A percentile compares a stretch with the other conserved stretches of the same genome.
Conservation (phyloP, 1,140 invertebrate genomes). For the Zaprionus camerounensis region DNA sequence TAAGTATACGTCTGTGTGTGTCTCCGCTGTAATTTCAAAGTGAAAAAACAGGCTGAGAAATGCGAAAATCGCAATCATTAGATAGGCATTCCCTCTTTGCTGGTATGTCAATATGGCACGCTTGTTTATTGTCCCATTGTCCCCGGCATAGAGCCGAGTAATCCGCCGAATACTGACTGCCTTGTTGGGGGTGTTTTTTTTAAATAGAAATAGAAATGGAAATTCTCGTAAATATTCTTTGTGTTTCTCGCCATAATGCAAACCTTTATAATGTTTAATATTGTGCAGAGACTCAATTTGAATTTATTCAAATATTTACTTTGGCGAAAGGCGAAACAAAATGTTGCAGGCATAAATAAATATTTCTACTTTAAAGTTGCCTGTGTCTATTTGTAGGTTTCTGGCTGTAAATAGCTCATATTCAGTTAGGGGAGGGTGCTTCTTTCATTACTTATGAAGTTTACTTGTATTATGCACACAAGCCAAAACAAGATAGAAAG, state of each 20-base stretch:
- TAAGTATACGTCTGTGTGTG: not conserved
- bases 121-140: conserved; percentile 22
- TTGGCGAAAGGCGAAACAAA: not conserved
- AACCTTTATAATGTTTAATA: not conserved
- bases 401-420: not conserved
- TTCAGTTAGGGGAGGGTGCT: no score
- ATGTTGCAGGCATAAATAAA: not conserved
- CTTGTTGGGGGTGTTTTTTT: not conserved
- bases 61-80: conserved; percentile 61
- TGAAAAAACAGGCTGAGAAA: conserved; percentile 26
- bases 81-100: conserved; percentile 46
- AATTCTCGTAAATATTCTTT: conserved; percentile 2
- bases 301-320: not conserved
- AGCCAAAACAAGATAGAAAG: no score
- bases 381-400: not conserved
- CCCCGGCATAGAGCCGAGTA: not conserved
- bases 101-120: conserved; percentile 21
- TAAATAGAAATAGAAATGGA: not conserved
- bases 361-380: not conserved
- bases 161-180: not conserved
- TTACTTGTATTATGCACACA: no score
- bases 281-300: not conserved
- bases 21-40: conserved; percentile 21
- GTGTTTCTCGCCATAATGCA: not conserved
- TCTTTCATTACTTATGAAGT: no score